A percentile compares a stretch with the other conserved stretches of the same genome.
phyloP scores from a whole-genome alignment of 2,113 vertebrate genomes.

The Leptocoma aspasia region DNA sequence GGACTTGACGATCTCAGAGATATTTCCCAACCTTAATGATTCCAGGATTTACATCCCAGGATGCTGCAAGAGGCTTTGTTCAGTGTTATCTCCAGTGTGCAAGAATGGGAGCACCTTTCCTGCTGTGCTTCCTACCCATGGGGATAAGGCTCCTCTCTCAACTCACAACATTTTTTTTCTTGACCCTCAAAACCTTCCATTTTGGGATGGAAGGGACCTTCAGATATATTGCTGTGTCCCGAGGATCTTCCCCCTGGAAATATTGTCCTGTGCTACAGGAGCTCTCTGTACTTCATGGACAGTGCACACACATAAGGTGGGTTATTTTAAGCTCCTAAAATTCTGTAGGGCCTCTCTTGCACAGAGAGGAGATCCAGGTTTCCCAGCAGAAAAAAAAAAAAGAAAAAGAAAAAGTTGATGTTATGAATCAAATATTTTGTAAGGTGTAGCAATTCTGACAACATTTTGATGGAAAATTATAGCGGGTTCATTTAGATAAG shows the following conservation, averaged over 20 bases:
- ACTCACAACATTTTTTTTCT: neutral
- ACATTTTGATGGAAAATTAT: neutral
- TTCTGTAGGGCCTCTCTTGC: neutral
- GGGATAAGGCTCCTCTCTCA: neutral
- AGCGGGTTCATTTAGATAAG: neutral
- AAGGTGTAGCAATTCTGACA: neutral
- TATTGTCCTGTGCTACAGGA: neutral
- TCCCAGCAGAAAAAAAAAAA: neutral
- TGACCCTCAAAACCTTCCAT: neutral
- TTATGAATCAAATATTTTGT: neutral
- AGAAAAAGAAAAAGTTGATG: neutral
- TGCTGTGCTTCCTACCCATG: neutral
- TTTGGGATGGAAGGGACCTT: neutral
- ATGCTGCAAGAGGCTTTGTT: neutral
- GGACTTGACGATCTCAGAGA: neutral
- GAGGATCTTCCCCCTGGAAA: neutral
- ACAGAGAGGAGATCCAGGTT: neutral
- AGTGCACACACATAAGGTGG: neutral
- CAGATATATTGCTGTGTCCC: neutral
- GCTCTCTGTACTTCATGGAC: neutral
- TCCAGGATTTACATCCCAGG: neutral
- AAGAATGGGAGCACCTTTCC: rapidly evolving
- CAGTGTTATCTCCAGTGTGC: neutral
- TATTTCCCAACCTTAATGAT: neutral
- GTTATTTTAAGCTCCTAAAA: neutral